Evolutionary conservation across 2,888 invertebrate genomes (phyloP), one percentile per base, ranked within the genome.

Genomic region (Coleophora deauratella): DNA sequence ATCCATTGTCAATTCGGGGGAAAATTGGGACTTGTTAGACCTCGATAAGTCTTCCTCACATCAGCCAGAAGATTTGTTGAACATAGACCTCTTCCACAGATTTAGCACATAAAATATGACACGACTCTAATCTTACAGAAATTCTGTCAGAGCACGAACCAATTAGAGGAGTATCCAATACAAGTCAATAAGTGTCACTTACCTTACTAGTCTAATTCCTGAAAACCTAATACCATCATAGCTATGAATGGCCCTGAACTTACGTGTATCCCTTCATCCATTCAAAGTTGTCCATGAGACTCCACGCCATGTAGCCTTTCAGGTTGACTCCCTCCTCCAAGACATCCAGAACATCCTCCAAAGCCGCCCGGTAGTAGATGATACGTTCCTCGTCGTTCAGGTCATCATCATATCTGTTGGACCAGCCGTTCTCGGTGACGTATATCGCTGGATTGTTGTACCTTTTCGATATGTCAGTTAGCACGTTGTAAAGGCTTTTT

Each of bases 221-320:
- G n/a, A n/a, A n/a, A n/a, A n/a, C n/a, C n/a, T n/a, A n/a, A n/a
- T n/a, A n/a, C n/a, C n/a, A n/a, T n/a, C n/a, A n/a, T n/a, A n/a
- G n/a, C n/a, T n/a, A n/a, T n/a, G n/a, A n/a, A 21, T 21, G 21
- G 3, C 21, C 3, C 21, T 21, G 21, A 21, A 72, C 86, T 82
- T 62, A 88, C 81, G 64, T 68, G 51, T 87, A 90, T 32, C 90
- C 90, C 36, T 65, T 54, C 43, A 71, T 65, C 90, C 90, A 91
- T 60, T 91, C 90, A 51, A 90, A 89, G 59, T 89, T 90, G 53
- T 91, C 91, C 74, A 90, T 76, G 4, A 91, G 65, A 45, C 88
- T 88, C 90, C 91, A 90, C 1, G 86, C 86, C 47, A 87, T 87
- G 61, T 89, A 91, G 0, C 88, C 89, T 38, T 62, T 67, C 0